Percentiles rank a stretch among this genome's conserved stretches.
phyloP scores from a whole-genome alignment of 2,113 vertebrate species.

The Tricholaema leucomelas region DNA sequence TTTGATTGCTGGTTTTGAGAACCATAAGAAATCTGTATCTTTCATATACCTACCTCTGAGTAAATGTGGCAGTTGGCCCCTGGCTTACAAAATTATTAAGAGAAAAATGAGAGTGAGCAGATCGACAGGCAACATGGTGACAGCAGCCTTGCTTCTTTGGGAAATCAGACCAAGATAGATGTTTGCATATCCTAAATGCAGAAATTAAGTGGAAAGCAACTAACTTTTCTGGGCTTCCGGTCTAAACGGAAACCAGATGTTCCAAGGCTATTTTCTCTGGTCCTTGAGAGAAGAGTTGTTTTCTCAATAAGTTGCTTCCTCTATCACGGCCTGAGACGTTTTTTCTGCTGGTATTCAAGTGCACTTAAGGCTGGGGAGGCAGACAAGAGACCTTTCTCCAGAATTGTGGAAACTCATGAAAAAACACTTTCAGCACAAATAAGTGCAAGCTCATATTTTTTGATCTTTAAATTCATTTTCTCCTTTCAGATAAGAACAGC shows the following conservation, averaged over 20 bases:
- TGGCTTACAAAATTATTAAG: neutral
- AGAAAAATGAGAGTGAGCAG: conserved; percentile 16
- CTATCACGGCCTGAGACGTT: neutral
- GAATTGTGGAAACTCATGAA: neutral
- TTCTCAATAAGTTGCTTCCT: neutral
- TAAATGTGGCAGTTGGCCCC: neutral
- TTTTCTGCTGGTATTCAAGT: neutral
- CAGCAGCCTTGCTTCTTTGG: neutral
- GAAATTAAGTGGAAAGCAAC: conserved; percentile 17
- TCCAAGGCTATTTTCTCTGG: conserved; percentile 14
- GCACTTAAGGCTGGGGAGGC: neutral
- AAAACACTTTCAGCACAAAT: neutral
- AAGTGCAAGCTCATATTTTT: neutral
- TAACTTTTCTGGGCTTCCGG: neutral
- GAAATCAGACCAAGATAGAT: conserved; percentile 18
- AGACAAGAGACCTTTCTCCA: neutral
- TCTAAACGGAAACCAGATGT: conserved; percentile 3
- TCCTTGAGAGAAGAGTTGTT: conserved; percentile 14
- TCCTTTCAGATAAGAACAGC: neutral
- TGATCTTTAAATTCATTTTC: neutral
- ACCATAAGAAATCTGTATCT: neutral
- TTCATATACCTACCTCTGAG: neutral
- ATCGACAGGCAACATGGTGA: neutral
- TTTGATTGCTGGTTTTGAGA: neutral
- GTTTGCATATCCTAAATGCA: neutral